A percentile compares a stretch with the other conserved stretches of the same genome.
Conservation (phyloP, 1,140 invertebrate genomes). For the Coelopa frigida region DNA sequence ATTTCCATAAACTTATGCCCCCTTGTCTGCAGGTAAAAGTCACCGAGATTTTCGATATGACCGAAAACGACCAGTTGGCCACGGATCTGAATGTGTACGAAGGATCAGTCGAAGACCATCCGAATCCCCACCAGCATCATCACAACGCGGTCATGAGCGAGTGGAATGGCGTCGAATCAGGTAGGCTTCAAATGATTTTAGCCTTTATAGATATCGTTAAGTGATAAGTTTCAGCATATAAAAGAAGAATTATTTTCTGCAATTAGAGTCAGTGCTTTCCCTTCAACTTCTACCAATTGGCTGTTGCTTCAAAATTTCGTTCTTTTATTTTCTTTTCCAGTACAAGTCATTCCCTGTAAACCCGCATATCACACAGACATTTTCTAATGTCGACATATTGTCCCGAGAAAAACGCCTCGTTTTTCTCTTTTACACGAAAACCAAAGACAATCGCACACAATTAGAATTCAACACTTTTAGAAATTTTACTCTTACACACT, state of each 20-base stretch:
- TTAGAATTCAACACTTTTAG: no score
- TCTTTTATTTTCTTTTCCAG: conserved; percentile 25
- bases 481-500: no score
- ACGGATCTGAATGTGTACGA: conserved; percentile 33
- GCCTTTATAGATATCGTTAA: background rate
- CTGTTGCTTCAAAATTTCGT: background rate
- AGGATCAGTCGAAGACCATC: conserved; percentile 26
- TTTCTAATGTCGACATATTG: conserved; percentile 20
- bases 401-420: no score
- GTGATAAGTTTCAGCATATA: background rate
- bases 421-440: no score
- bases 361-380: conserved; percentile 33
- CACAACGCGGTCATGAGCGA: conserved; percentile 36
- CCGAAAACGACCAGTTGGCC: conserved; percentile 52
- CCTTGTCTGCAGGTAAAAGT: conserved; percentile 60
- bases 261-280: background rate
- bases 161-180: conserved; percentile 43
- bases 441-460: no score
- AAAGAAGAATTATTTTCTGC: background rate
- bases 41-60: conserved; percentile 81
- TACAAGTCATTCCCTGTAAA: conserved; percentile 32
- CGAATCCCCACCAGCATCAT: conserved; percentile 24
- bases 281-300: background rate
- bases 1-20: conserved; percentile 1
- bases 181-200: conserved; percentile 14